Evolutionary conservation across 2,113 vertebrate species (phyloP).

Genomic region (Ibidorhyncha struthersii): DNA sequence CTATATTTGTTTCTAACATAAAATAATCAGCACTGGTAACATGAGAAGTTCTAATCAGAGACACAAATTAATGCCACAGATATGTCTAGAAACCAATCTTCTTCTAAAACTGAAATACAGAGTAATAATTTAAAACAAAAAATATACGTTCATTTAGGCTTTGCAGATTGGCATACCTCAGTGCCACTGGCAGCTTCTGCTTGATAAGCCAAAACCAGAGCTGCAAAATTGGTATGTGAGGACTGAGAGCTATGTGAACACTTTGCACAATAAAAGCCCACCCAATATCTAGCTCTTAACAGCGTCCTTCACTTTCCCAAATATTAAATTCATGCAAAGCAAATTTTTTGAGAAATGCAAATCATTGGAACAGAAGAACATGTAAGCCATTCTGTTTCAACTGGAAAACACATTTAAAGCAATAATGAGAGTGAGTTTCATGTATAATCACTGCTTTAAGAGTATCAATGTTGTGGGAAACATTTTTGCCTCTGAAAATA

Average conservation of each 20-base stretch:
- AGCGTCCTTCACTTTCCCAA: not conserved
- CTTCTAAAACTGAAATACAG: not conserved
- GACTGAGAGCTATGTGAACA: not conserved
- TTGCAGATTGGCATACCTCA: not conserved
- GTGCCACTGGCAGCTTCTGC: not conserved
- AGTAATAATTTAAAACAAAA: not conserved
- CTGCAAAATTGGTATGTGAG: not conserved
- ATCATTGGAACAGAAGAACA: not conserved
- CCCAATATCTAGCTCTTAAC: not conserved
- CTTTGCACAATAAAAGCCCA: not conserved
- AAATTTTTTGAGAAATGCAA: not conserved
- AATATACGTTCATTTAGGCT: not conserved
- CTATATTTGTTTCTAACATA: not conserved
- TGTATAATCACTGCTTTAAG: not conserved
- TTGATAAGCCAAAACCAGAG: not conserved
- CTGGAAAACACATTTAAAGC: not conserved
- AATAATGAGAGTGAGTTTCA: not conserved
- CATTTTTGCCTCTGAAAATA: not conserved
- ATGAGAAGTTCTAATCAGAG: not conserved
- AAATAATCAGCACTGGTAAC: not conserved
- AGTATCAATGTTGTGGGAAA: not conserved
- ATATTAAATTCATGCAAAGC: not conserved
- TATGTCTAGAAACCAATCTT: not conserved
- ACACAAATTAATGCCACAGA: not conserved
- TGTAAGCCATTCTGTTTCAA: not conserved